Evolutionary conservation across 2,113 vertebrate species (phyloP), one percentile per base, ranked within the genome.

Genomic region (Clarias gariepinus): DNA sequence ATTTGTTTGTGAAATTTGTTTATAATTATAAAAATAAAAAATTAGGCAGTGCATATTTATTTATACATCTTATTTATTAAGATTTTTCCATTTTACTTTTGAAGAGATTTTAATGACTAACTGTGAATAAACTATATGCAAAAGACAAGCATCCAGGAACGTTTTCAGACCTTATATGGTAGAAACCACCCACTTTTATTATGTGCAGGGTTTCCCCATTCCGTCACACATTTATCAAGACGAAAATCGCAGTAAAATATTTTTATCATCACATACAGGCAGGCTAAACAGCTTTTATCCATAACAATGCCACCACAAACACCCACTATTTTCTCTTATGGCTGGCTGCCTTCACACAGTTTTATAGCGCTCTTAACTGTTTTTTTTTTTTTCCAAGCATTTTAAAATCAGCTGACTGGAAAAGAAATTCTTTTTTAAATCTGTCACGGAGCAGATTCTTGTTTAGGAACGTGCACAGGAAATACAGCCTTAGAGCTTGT

Each of bases 401-500:
- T 68, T 68, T 30, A 8, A 73, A 25, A 25, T 47, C 33, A n/a
- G 25, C 23, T 53, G 33, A 41, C 36, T 73, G 41, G 9, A 76
- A 76, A 52, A 25, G 6, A 74, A 74, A 76, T n/a, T 11, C 4
- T 53, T 58, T 58, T 73, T 47, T 11, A 41, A 73, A 41, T 41
- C 18, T 10, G 18, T 33, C 69, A 21, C 33, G 12, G 33, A 41
- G 69, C 13, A 1, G 12, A 76, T 52, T 25, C 23, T 3, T 6
- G 41, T 8, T 77, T 55, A 18, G 74, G 2, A 53, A 77, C 3
- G 74, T 53, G 25, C 25, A 3, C 47, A 55, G 74, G 47, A 77
- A 77, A 77, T 55, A 77, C 74, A 77, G 47, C 74, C 55, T 84
- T 25, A 12, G 47, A 58, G 82, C 47, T 63, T 25, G 8, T 28